Base-by-base conservation (phyloP, 2,888 invertebrate species). In the Luperina nickerlii region DNA sequence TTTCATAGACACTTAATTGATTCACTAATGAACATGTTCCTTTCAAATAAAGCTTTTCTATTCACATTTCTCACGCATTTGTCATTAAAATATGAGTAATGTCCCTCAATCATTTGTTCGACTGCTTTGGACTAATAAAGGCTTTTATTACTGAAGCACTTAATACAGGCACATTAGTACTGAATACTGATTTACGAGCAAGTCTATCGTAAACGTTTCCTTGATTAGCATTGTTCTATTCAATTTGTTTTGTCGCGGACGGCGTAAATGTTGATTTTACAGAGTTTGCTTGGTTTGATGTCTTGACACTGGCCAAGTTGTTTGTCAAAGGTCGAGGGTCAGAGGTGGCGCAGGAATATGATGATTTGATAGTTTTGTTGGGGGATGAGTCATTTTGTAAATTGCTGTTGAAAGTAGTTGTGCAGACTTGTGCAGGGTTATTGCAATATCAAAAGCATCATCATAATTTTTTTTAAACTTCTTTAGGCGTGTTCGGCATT, bases 151-250 rank as follows among this genome's bases (percentile, higher is more conserved):
- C 74, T 79, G 82, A 84, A 81, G 76, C 82, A 84, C 82, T 88
- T 87, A 88, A 89, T 90, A 71, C 84, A 85, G 24, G 73, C 76
- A 80, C 77, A 82, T 84, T 82, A 87, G 74, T 82, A 87, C 85
- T 88, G 82, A 88, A 79, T 85, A 87, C 83, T 89, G 89, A 92
- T 91, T 93, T 91, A 93, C 88, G 89, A 90, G 77, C 79, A 38
- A 62, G 75, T 84, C 77, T 69, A 78, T 88, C 84, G 89, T 93
- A 91, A 92, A 92, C 84, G 88, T 92, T 92, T 90, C 87, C 90
- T 86, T 92, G 90, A 92, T 93, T 92, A 90, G 88, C 78, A 92
- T 93, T 94, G 93, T 94, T 92, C 89, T 79, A 79, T 89, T 81
- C 83, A 85, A 87, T 86, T 84, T 84, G 83, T 82, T 81, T 72